Percentiles rank a stretch among this genome's conserved stretches.
Conservation (phyloP, 1,140 invertebrate species). For the Pogonognathellus flavescens region DNA sequence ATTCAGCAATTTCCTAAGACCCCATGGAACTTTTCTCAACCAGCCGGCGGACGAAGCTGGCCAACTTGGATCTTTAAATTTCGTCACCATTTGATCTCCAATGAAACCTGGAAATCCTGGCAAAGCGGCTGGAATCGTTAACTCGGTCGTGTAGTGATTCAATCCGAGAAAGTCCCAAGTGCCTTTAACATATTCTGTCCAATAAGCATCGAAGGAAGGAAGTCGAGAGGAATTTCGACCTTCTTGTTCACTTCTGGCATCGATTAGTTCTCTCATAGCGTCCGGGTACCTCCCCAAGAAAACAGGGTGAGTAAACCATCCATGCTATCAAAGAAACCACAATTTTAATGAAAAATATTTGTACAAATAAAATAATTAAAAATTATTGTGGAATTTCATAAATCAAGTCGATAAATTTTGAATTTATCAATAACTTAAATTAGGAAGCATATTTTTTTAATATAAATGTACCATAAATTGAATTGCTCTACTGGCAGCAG, state of each 20-base stretch:
- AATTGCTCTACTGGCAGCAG: conserved; percentile 52
- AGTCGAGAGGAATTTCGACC: conserved; percentile 72
- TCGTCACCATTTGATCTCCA: conserved; percentile 18
- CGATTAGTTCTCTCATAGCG: conserved; percentile 74
- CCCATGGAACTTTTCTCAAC: conserved; percentile 74
- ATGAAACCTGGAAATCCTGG: neutral
- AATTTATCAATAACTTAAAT: too few species aligned
- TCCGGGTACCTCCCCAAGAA: conserved; percentile 77
- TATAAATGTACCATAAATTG: conserved; percentile 51
- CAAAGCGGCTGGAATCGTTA: neutral
- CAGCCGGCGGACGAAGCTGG: conserved; percentile 17
- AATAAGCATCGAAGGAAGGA: conserved; percentile 69
- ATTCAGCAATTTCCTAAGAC: conserved; percentile 77
- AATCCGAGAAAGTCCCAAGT: conserved; percentile 64
- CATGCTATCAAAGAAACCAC: too few species aligned
- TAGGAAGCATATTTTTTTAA: too few species aligned
- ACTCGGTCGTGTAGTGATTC: conserved; percentile 61
- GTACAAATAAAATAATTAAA: too few species aligned
- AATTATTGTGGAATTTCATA: conserved; percentile 8
- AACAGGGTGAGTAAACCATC: conserved; percentile 77
- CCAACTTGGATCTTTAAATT: conserved; percentile 47
- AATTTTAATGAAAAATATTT: too few species aligned
- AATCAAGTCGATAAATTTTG: too few species aligned
- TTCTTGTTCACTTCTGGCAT: conserved; percentile 73
- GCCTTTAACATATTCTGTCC: conserved; percentile 34